Base-by-base conservation (phyloP, 2,888 invertebrate genomes). In the Ypsolopha sequella region DNA sequence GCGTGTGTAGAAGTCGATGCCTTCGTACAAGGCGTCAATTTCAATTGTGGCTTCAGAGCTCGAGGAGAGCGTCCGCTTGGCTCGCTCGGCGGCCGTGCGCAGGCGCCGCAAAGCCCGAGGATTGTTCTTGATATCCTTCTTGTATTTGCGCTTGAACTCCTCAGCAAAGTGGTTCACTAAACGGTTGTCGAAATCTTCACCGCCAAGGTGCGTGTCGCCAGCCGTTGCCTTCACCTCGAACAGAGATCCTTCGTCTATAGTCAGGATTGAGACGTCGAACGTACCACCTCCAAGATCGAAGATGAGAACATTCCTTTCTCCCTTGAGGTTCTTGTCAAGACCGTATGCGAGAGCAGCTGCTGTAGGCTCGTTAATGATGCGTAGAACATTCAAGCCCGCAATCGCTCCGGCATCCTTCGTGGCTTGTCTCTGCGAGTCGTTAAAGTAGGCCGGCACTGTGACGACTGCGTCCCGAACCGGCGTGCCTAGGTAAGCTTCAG, bases 291-390 rank as follows among this genome's bases (percentile, higher is more conserved):
- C 91, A 53, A 91, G 78, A 65, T 91, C 91, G 66, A 91, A 91
- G 57, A 91, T 91, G 10, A 90, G 71, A 6, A 91, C 90, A 62
- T 90, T 90, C 10, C 88, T 80, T 64, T 91, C 90, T 9, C 90
- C 90, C 59, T 86, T 82, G 67, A 91, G 74, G 85, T 93, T 89
- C 62, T 90, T 91, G 64, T 91, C 90, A 36, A 91, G 80, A 1
- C 93, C 93, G 66, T 93, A 92, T 6, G 92, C 92, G 51, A 93
- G 78, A 24, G 91, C 90, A 7, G 92, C 93, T 3, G 91, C 92
- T 7, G 93, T 94, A 6, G 95, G 94, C 68, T 95, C 94, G 71
- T 94, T 94, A 64, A 94, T 93, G 61, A 95, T 95, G 54, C 95
- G 88, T 35, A 95, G 78, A 7, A 95, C 93, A 69, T 95, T 95